A percentile compares a stretch with the other conserved stretches of the same genome.
Conservation (phyloP, 1,140 invertebrate species). For the Dendrolimus punctatus region DNA sequence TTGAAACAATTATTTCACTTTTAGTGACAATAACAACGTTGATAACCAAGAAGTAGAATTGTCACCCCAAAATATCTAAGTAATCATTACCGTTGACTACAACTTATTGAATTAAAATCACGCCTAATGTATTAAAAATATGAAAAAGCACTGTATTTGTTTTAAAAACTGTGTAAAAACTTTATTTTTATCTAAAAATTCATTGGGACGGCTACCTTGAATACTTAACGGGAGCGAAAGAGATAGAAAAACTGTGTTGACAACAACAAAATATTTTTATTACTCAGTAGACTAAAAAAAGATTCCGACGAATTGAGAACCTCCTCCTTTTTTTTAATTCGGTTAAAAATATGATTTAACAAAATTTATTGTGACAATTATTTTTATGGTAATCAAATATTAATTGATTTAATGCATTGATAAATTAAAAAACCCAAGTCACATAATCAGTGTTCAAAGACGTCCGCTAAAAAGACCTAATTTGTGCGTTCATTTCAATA, state of each 20-base stretch:
- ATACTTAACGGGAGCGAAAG: conserved; percentile 65
- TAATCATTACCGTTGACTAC: conserved; percentile 56
- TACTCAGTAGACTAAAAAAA: too few species aligned
- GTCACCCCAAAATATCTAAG: conserved; percentile 49
- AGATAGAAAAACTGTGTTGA: conserved; percentile 44
- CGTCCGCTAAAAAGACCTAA: too few species aligned
- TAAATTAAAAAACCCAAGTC: too few species aligned
- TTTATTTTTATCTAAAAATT: conserved; percentile 41
- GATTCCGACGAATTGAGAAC: too few species aligned
- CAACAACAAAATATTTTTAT: conserved; percentile 12
- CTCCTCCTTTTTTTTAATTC: too few species aligned
- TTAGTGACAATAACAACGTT: conserved; percentile 58
- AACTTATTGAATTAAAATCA: conserved; percentile 17
- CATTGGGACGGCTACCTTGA: conserved; percentile 56
- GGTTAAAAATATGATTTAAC: too few species aligned
- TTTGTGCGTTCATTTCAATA: too few species aligned
- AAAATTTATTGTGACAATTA: too few species aligned
- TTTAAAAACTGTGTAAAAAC: conserved; percentile 21
- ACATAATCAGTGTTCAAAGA: too few species aligned
- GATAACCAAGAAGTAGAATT: conserved; percentile 31
- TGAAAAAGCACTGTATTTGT: conserved; percentile 34
- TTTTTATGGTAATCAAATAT: too few species aligned
- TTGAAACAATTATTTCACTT: conserved; percentile 17
- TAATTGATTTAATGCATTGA: too few species aligned
- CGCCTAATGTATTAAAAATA: conserved; percentile 13